phyloP scores from a whole-genome alignment of 1,140 invertebrate species.

The Camponotus pennsylvanicus region DNA sequence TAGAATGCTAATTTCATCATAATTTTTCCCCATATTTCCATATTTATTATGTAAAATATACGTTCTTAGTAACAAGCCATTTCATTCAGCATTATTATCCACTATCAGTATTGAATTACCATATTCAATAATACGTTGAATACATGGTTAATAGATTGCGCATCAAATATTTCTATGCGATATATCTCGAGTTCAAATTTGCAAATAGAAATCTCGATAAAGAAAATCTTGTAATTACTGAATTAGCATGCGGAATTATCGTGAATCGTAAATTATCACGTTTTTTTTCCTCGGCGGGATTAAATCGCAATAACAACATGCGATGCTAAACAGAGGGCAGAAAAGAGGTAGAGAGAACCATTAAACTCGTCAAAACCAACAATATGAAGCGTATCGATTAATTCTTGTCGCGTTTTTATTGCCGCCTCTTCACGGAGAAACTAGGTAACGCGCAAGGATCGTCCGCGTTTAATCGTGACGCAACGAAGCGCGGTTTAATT shows the following conservation, averaged over 20 bases:
- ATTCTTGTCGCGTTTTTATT: conserved; percentile 35
- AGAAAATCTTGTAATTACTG: not conserved
- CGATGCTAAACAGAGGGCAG: not conserved
- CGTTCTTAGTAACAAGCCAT: conserved; percentile 11
- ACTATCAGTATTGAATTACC: conserved; percentile 39
- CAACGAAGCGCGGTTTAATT: conserved; percentile 66
- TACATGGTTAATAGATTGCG: not conserved
- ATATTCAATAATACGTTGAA: conserved; percentile 44
- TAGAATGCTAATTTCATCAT: conserved; percentile 31
- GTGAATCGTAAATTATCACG: conserved; percentile 10
- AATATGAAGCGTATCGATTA: conserved; percentile 40
- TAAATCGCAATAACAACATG: not conserved
- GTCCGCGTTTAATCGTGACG: conserved; percentile 60
- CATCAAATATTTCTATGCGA: not conserved
- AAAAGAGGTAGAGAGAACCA: not conserved
- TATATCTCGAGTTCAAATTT: conserved; percentile 10
- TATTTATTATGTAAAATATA: conserved; percentile 47
- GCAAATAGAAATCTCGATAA: not conserved
- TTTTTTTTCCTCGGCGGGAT: not conserved
- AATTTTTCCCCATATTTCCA: conserved; percentile 39
- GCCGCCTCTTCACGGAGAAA: conserved; percentile 47
- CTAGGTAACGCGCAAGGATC: conserved; percentile 51
- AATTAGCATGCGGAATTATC: not conserved
- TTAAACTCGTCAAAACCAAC: conserved; percentile 19
- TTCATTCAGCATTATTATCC: conserved; percentile 20